These are phyloP conservation scores for Trichonephila inaurata DNA, from an alignment of 1,140 invertebrate species.

Conservation along the genomic window DNA sequence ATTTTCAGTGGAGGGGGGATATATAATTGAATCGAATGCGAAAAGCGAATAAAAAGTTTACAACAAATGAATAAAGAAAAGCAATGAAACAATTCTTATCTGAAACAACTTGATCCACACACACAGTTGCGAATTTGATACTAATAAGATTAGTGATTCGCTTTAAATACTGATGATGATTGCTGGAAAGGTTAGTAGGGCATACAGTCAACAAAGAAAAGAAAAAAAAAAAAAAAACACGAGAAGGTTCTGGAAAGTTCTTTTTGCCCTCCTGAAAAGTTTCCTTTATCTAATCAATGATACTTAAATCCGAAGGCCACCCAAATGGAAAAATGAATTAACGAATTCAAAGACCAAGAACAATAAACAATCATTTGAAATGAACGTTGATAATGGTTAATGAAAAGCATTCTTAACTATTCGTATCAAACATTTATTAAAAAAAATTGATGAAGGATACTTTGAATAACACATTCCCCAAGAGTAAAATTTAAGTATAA, in stretches of 20 bases:
- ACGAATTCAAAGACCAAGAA: background rate
- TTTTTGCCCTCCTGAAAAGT: background rate
- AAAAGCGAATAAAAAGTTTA: too few relatives aligned
- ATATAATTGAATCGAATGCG: too few relatives aligned
- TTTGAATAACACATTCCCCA: too few relatives aligned
- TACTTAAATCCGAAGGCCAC: background rate
- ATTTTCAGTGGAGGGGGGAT: too few relatives aligned
- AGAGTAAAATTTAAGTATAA: too few relatives aligned
- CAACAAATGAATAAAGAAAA: too few relatives aligned
- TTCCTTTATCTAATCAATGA: background rate
- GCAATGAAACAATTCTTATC: background rate
- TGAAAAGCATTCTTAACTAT: too few relatives aligned
- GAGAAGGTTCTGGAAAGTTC: background rate
- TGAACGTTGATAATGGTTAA: background rate
- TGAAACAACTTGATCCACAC: background rate
- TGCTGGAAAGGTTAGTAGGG: background rate
- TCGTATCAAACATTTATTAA: too few relatives aligned
- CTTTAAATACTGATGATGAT: background rate
- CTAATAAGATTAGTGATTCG: background rate
- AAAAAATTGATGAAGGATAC: too few relatives aligned
- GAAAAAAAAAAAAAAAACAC: background rate
- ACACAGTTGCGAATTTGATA: background rate
- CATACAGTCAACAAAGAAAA: background rate
- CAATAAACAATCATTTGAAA: background rate
- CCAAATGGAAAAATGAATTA: background rate